A percentile compares a stretch with the other conserved stretches of the same genome.
Evolutionary conservation across 2,113 vertebrate genomes (phyloP).

Genomic region (Tenebrosternarchus preto): DNA sequence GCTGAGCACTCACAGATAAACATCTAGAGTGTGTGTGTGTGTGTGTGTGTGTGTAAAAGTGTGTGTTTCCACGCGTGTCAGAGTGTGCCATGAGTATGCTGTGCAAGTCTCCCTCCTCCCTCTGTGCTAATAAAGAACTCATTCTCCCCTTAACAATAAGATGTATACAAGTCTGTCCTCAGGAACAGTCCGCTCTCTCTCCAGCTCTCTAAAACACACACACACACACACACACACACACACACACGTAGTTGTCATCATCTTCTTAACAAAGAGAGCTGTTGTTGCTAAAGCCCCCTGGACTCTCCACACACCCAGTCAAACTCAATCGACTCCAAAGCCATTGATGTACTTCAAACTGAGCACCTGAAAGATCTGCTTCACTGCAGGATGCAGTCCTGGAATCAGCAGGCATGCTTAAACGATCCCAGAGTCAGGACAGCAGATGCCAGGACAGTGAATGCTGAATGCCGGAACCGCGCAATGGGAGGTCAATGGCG

Average conservation of each 20-base stretch:
- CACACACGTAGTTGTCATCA: conserved; percentile 40
- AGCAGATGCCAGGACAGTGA: no score
- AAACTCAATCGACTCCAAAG: conserved; percentile 44
- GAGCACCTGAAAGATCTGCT: conserved; percentile 26
- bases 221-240: conserved; percentile 49
- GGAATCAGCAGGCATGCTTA: not conserved
- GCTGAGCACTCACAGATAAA: conserved; percentile 56
- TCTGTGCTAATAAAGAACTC: conserved; percentile 66
- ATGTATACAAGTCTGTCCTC: conserved; percentile 59
- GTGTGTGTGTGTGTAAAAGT: conserved; percentile 51
- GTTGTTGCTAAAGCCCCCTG: conserved; percentile 61
- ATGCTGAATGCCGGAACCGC: no score
- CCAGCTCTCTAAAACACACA: conserved; percentile 15
- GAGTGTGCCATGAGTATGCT: conserved; percentile 49
- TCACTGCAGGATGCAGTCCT: not conserved
- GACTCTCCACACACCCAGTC: conserved; percentile 52
- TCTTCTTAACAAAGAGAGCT: conserved; percentile 59
- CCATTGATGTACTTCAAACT: conserved; percentile 32
- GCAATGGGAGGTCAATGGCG: not conserved
- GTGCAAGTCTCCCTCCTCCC: conserved; percentile 54
- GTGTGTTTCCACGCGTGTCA: conserved; percentile 49
- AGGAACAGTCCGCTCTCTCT: conserved; percentile 52
- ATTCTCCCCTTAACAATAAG: conserved; percentile 74
- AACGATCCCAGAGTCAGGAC: not conserved
- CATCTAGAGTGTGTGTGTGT: conserved; percentile 59